Evolutionary conservation across 2,888 invertebrate genomes (phyloP), one percentile per base, ranked within the genome.

Genomic region (Nipponacmea schrenckii): DNA sequence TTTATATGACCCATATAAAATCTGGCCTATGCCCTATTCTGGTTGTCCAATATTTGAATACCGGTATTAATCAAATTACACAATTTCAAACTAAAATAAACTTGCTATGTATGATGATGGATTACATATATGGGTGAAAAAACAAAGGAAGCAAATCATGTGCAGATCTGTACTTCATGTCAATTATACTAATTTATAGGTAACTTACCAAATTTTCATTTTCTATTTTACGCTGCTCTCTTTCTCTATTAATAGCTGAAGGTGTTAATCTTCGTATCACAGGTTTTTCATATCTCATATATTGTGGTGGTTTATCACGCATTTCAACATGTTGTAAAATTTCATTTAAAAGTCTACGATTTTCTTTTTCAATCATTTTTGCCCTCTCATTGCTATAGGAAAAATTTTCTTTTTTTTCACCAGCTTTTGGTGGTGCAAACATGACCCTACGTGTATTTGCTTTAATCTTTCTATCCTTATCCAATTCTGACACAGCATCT

Each of bases 151-250:
- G n/a, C n/a, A n/a, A n/a, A n/a, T n/a, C n/a, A n/a, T n/a, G n/a
- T n/a, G n/a, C n/a, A n/a, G n/a, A n/a, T n/a, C n/a, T n/a, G n/a
- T n/a, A n/a, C n/a, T n/a, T n/a, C n/a, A n/a, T n/a, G n/a, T n/a
- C n/a, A n/a, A n/a, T n/a, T n/a, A n/a, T n/a, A n/a, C n/a, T n/a
- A n/a, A n/a, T n/a, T n/a, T n/a, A n/a, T n/a, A n/a, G 2, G 31
- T 31, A 62, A 78, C 86, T 77, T 86, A 91, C 91, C 89, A 90
- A 83, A 82, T 91, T 91, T 74, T 91, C 91, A 74, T 86, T 85
- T 75, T 91, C 90, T 76, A 91, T 91, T 78, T 89, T 87, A 70
- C 85, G 86, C 74, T 91, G 91, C 27, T 90, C 87, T 74, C 86
- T 89, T 70, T 85, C 87, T 64, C 91, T 85, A 79, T 91, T 91